Evolutionary conservation across 2,888 invertebrate species (phyloP).

Genomic region (Drosophila paracracens): DNA sequence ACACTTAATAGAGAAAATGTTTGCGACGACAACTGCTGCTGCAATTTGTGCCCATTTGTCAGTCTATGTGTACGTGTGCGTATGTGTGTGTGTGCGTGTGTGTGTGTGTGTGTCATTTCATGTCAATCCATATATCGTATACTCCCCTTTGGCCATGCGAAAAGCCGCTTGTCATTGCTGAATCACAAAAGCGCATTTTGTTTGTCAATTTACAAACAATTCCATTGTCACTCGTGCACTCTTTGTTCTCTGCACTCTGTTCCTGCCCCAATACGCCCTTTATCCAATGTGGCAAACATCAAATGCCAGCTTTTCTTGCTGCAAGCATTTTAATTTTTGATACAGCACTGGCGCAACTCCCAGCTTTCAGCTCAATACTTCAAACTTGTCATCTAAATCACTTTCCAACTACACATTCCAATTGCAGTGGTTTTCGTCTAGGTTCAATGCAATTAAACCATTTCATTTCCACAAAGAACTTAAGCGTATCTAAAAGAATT

Average conservation of each 20-base stretch:
- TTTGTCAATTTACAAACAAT: slow-evolving; percentile 61
- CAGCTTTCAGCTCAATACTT: not conserved
- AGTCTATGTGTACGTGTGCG: not conserved
- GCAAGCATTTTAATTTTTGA: slow-evolving; percentile 66
- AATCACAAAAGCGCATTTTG: slow-evolving; percentile 59
- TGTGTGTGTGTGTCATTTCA: slow-evolving; percentile 31
- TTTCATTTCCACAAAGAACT: slow-evolving; percentile 3
- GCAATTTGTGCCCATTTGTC: slow-evolving; percentile 71
- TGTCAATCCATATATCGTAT: slow-evolving; percentile 60
- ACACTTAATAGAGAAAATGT: slow-evolving; percentile 26
- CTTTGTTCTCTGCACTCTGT: slow-evolving; percentile 9
- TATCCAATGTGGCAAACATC: slow-evolving; percentile 21
- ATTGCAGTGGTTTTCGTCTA: not conserved
- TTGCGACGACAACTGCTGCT: slow-evolving; percentile 44
- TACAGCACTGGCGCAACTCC: slow-evolving; percentile 25
- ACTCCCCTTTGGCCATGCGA: slow-evolving; percentile 62
- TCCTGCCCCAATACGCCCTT: not conserved
- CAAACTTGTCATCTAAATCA: slow-evolving; percentile 27
- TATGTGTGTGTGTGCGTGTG: not conserved
- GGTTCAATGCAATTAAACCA: not conserved
- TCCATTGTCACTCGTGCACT: slow-evolving; percentile 46
- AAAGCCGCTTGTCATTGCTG: slow-evolving; percentile 35
- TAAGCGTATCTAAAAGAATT: not conserved
- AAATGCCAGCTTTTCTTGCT: slow-evolving; percentile 36
- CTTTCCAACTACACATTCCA: slow-evolving; percentile 20